Evolutionary conservation across 2,113 vertebrate genomes (phyloP).

Genomic region (Tragelaphus scriptus): DNA sequence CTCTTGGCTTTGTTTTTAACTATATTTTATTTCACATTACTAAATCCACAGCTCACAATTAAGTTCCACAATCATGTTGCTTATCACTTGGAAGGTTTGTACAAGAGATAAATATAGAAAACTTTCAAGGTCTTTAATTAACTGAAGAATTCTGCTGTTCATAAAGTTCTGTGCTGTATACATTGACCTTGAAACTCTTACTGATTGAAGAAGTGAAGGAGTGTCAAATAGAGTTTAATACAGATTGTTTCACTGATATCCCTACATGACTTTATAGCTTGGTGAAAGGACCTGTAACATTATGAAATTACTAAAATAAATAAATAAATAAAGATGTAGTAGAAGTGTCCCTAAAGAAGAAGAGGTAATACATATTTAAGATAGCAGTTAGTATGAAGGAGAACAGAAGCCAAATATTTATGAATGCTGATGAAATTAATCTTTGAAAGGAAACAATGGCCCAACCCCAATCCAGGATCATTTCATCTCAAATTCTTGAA

Average conservation of each 20-base stretch:
- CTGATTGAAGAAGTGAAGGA: background rate
- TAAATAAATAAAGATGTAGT: background rate
- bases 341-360: background rate
- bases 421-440: background rate
- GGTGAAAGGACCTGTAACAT: background rate
- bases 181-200: background rate
- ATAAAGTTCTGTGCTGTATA: background rate
- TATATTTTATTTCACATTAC: background rate
- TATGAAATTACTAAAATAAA: background rate
- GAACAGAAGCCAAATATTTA: background rate
- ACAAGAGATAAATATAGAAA: background rate
- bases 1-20: background rate
- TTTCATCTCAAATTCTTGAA: background rate
- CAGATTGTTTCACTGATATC: background rate
- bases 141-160: background rate
- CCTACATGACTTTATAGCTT: background rate
- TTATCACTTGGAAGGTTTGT: background rate
- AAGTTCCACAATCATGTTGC: background rate
- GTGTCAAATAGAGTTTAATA: background rate
- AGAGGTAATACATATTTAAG: background rate
- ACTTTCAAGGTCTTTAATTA: background rate
- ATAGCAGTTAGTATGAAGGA: background rate
- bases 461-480: background rate
- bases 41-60: background rate
- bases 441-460: background rate